A percentile compares a stretch with the other conserved stretches of the same genome.
Evolutionary conservation across 1,140 invertebrate genomes (phyloP).

Genomic region (Antheraea mylitta): DNA sequence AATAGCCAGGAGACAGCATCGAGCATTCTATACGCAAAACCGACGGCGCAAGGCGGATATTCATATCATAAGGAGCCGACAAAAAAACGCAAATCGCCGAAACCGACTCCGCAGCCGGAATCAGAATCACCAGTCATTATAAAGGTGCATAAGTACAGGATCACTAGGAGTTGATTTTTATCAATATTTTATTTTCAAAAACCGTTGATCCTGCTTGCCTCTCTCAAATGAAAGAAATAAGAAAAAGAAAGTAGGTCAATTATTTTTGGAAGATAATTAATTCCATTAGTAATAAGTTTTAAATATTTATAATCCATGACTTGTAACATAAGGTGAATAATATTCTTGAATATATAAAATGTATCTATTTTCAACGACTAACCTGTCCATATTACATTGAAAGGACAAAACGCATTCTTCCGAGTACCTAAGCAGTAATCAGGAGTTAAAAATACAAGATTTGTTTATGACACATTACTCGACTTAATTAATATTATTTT

Average conservation of each 20-base stretch:
- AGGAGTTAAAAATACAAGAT: too few relatives aligned
- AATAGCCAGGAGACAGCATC: conserved; percentile 20
- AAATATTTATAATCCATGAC: background rate
- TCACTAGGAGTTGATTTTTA: conserved; percentile 16
- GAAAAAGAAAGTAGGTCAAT: background rate
- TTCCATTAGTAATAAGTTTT: background rate
- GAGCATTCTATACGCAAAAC: conserved; percentile 48
- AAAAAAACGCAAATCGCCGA: conserved; percentile 22
- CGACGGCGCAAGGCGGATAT: conserved; percentile 48
- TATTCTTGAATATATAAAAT: background rate
- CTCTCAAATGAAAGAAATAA: too few relatives aligned
- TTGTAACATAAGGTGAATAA: background rate
- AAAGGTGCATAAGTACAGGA: conserved; percentile 55
- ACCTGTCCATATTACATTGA: background rate
- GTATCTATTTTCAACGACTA: background rate
- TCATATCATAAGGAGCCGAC: conserved; percentile 38
- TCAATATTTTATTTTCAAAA: background rate
- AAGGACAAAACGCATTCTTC: background rate
- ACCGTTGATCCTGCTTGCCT: background rate
- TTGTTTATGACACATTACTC: too few relatives aligned
- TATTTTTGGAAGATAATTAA: background rate
- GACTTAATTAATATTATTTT: too few relatives aligned
- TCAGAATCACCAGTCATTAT: conserved; percentile 43
- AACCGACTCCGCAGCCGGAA: conserved; percentile 21
- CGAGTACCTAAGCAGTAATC: background rate